Conservation (phyloP, 2,797 vertebrate species). For the Mormyrops boulengeri region DNA sequence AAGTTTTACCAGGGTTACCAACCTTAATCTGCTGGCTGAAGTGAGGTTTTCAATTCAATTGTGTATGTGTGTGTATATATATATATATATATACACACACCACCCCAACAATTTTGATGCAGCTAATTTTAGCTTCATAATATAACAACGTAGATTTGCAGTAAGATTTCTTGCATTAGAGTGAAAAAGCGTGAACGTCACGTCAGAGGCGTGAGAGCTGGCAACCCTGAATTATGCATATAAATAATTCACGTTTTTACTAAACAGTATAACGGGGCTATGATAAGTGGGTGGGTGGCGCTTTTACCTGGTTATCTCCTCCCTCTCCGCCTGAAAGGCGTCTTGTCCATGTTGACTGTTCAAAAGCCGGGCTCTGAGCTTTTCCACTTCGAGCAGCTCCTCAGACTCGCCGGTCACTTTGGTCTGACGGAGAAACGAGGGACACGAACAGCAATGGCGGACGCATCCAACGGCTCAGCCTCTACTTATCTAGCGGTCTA, state of each 20-base stretch:
- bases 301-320: slow-evolving; percentile 13
- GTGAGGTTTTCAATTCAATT: neutral
- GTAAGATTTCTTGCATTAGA: neutral
- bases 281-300: neutral
- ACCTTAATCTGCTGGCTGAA: neutral
- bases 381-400: slow-evolving; percentile 24
- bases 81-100: too few relatives aligned
- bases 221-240: neutral
- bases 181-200: neutral
- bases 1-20: neutral
- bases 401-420: slow-evolving; percentile 3
- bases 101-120: neutral
- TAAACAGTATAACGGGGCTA: neutral
- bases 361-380: slow-evolving; percentile 16
- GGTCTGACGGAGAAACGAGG: neutral
- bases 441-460: neutral
- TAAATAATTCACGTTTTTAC: neutral
- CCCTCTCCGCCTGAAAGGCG: neutral
- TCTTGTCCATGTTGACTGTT: neutral
- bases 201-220: neutral
- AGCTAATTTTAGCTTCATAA: neutral
- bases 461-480: neutral
- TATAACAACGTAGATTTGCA: neutral
- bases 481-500: neutral
- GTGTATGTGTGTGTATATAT: too few relatives aligned